phyloP scores from a whole-genome alignment of 2,113 vertebrate species.

The Numida meleagris region DNA sequence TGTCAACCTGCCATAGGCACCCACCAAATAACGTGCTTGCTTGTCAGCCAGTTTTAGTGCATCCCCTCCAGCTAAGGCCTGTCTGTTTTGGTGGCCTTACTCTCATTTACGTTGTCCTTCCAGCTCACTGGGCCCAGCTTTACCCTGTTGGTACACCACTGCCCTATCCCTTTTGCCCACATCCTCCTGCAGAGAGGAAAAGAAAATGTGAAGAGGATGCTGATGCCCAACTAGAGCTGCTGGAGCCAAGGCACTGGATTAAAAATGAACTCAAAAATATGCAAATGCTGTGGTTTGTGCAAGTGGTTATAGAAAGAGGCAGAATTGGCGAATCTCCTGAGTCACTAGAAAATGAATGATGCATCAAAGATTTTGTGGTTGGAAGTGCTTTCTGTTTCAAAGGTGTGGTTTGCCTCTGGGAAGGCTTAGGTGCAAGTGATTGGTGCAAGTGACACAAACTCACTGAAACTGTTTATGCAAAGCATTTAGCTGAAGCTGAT shows the following conservation, averaged over 20 bases:
- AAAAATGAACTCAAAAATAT: neutral
- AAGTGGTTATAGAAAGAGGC: neutral
- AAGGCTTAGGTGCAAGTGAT: neutral
- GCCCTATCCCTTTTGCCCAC: neutral
- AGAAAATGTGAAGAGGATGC: neutral
- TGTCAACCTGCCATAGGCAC: too few species aligned
- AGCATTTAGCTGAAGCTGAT: neutral
- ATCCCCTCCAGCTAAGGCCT: too few species aligned
- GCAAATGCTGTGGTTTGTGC: neutral
- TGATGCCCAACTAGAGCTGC: neutral
- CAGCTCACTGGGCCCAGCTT: neutral
- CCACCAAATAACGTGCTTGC: accelerated
- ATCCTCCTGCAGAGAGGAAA: neutral
- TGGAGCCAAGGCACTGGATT: neutral
- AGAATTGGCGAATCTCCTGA: neutral
- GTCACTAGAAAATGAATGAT: neutral
- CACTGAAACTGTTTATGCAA: neutral
- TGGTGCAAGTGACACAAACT: neutral
- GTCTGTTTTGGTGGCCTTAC: neutral
- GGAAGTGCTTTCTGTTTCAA: neutral
- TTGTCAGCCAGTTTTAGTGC: neutral
- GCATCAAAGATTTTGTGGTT: neutral
- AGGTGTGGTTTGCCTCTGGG: neutral
- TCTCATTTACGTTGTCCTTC: too few species aligned
- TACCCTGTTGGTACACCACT: accelerated